Evolutionary conservation across 2,888 invertebrate genomes (phyloP).

Genomic region (Drosophila merina): DNA sequence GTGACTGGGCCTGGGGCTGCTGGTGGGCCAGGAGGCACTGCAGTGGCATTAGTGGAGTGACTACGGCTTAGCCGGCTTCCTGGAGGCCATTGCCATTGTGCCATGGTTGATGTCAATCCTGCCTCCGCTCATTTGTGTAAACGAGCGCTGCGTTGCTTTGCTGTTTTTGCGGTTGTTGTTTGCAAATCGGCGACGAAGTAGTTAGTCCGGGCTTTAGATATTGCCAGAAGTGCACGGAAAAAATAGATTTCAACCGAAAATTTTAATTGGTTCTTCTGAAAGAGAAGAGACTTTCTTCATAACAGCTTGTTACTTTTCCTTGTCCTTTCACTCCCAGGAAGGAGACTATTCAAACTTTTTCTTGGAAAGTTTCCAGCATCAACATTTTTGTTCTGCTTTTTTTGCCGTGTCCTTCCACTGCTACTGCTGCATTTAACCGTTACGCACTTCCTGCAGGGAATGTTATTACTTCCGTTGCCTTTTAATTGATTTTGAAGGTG

Average conservation of each 20-base stretch:
- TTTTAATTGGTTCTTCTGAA: neutral
- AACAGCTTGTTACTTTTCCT: no score
- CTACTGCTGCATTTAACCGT: conserved; percentile 67
- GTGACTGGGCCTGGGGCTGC: conserved; percentile 18
- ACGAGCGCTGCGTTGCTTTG: conserved; percentile 50
- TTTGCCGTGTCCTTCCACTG: conserved; percentile 4
- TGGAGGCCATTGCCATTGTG: conserved; percentile 51
- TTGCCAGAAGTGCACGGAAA: conserved; percentile 4
- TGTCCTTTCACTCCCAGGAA: no score
- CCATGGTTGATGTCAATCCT: conserved; percentile 43
- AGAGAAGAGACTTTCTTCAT: no score
- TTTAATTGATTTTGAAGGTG: conserved; percentile 80
- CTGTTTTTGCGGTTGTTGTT: conserved; percentile 67
- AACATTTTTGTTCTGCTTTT: neutral
- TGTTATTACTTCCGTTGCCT: conserved; percentile 79
- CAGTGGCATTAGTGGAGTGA: conserved; percentile 74
- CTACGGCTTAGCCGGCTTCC: conserved; percentile 62
- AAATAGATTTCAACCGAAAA: neutral
- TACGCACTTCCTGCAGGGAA: conserved; percentile 75
- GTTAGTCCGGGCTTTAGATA: conserved; percentile 5
- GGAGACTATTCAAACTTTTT: no score
- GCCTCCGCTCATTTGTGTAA: conserved; percentile 59
- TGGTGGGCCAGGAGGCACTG: conserved; percentile 31
- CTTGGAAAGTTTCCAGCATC: neutral
- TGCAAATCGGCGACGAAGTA: conserved; percentile 15